Percentiles rank a stretch among this genome's conserved stretches.
These are phyloP conservation scores for Rallus limicola DNA, from an alignment of 2,113 vertebrate species.

Conservation along the genomic window DNA sequence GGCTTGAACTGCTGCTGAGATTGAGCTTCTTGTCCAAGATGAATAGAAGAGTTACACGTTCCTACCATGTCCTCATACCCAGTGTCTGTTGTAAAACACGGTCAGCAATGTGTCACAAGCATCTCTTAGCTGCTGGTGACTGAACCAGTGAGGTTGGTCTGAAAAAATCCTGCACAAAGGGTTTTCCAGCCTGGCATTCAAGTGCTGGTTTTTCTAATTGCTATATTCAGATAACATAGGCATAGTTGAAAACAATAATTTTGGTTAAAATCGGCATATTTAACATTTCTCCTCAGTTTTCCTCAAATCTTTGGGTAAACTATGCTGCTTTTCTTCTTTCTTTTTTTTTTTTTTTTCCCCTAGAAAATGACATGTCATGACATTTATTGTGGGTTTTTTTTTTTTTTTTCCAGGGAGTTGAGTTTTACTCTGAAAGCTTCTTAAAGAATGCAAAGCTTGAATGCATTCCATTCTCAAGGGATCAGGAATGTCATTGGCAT, in stretches of 20 bases:
- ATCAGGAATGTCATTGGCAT: conserved; percentile 9
- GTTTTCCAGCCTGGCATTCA: neutral
- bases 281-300: neutral
- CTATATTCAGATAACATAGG: neutral
- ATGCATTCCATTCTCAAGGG: conserved; percentile 4
- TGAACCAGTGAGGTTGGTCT: neutral
- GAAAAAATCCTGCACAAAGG: neutral
- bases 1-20: neutral
- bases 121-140: neutral
- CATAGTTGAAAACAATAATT: conserved; percentile 11
- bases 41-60: neutral
- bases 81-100: neutral
- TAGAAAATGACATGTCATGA: neutral
- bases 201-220: neutral
- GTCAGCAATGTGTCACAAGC: neutral
- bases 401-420: neutral
- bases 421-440: neutral
- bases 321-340: neutral
- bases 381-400: neutral
- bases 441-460: conserved; percentile 8
- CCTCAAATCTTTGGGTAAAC: neutral
- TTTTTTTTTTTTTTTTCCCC: neutral
- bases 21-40: neutral
- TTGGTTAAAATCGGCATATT: conserved; percentile 11
- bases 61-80: neutral